Evolutionary conservation across 2,797 vertebrate species (phyloP).

Genomic region (Notamacropus eugenii): DNA sequence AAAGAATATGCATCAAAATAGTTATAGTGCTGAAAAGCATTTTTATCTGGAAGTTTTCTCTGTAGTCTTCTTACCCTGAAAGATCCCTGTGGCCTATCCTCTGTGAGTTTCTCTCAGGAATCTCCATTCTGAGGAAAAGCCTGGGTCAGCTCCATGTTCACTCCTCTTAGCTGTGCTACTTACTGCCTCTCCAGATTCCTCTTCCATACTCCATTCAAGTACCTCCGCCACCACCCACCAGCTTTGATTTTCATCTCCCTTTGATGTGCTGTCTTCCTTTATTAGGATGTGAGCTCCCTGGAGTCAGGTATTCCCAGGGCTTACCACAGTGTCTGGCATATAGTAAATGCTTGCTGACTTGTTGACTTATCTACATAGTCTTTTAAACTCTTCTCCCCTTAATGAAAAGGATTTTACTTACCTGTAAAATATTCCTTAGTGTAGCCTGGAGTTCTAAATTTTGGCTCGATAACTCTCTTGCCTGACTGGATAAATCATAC

Average conservation of each 20-base stretch:
- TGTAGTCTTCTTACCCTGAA: neutral
- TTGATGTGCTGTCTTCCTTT: neutral
- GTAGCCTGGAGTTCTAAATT: conserved; percentile 88
- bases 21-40: neutral
- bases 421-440: conserved; percentile 91
- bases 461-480: conserved; percentile 90
- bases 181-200: neutral
- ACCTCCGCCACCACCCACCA: neutral
- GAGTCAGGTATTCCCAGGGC: neutral
- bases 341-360: neutral
- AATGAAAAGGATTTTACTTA: conserved; percentile 73
- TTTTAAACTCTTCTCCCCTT: neutral
- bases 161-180: neutral
- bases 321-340: neutral
- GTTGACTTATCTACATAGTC: neutral
- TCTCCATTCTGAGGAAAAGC: neutral
- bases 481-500: conserved; percentile 89
- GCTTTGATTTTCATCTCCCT: neutral
- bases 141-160: neutral
- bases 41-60: neutral
- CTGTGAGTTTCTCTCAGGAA: neutral
- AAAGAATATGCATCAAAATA: neutral
- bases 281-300: too few relatives aligned
- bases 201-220: neutral
- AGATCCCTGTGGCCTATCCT: neutral